Percentiles rank a stretch among this genome's conserved stretches.
Conservation (phyloP, 1,140 invertebrate genomes). For the Solen grandis region DNA sequence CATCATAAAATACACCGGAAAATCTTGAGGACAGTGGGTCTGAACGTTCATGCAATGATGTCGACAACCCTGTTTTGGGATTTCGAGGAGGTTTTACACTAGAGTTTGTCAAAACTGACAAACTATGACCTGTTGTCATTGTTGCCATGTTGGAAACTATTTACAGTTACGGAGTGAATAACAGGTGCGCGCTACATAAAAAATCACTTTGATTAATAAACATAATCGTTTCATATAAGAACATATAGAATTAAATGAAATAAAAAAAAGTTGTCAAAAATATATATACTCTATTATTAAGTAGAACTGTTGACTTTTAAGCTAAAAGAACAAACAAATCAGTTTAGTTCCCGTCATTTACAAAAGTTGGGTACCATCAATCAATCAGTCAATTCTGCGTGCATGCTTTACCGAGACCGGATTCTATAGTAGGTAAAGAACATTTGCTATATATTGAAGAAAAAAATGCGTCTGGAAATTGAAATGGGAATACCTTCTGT, state of each 20-base stretch:
- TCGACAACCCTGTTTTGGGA: slow-evolving; percentile 71
- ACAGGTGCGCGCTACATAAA: slow-evolving; percentile 48
- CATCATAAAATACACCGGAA: slow-evolving; percentile 52
- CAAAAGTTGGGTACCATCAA: no score
- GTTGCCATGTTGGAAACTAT: slow-evolving; percentile 75
- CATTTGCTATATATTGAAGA: no score
- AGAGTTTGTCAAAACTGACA: slow-evolving; percentile 76
- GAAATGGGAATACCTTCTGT: no score
- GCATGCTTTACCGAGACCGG: no score
- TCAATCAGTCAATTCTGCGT: no score
- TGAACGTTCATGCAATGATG: slow-evolving; percentile 65
- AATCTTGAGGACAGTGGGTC: slow-evolving; percentile 35
- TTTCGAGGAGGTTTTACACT: slow-evolving; percentile 75
- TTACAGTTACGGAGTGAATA: slow-evolving; percentile 53
- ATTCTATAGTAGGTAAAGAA: no score
- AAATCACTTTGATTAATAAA: no score
- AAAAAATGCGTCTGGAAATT: no score
- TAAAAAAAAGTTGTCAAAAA: neutral
- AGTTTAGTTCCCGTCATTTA: neutral
- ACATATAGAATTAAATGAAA: slow-evolving; percentile 2
- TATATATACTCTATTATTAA: neutral
- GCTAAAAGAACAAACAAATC: neutral
- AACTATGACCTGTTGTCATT: slow-evolving; percentile 78
- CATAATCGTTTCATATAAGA: no score
- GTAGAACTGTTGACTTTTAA: neutral